These are phyloP conservation scores for Thamnaconus septentrionalis DNA, from an alignment of 2,113 vertebrate species.

Conservation along the genomic window DNA sequence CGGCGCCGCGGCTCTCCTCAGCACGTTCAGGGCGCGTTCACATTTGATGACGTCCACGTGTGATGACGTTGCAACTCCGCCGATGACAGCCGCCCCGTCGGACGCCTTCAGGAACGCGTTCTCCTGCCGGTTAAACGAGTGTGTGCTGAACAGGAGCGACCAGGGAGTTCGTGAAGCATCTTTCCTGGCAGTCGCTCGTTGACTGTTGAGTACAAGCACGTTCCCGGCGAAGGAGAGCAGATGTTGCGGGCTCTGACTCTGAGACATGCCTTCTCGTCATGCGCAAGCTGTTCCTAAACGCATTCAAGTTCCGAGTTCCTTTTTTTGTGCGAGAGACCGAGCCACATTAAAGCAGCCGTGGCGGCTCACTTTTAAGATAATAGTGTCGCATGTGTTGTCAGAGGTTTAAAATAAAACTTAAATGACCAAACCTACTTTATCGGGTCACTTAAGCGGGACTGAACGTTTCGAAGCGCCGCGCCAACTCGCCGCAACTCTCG, in stretches of 20 bases:
- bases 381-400: too few relatives aligned
- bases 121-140: constrained; percentile 71
- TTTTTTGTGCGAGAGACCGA: background rate
- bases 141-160: constrained; percentile 71
- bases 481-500: constrained; percentile 16
- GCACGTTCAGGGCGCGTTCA: constrained; percentile 69
- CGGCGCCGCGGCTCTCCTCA: constrained; percentile 75
- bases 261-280: too few relatives aligned
- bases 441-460: too few relatives aligned
- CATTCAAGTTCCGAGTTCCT: too few relatives aligned
- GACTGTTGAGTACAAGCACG: constrained; percentile 79
- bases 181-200: constrained; percentile 32
- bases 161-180: constrained; percentile 45
- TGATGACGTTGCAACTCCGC: constrained; percentile 36
- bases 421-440: too few relatives aligned
- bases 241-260: background rate
- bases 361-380: too few relatives aligned
- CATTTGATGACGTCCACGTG: constrained; percentile 75
- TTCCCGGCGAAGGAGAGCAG: constrained; percentile 80
- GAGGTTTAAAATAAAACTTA: too few relatives aligned
- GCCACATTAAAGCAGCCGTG: background rate
- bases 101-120: constrained; percentile 75
- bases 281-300: too few relatives aligned
- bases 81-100: constrained; percentile 60
- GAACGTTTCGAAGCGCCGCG: constrained; percentile 28